A percentile compares a stretch with the other conserved stretches of the same genome.
Evolutionary conservation across 2,888 invertebrate species (phyloP).

Genomic region (Criorhina ranunculi): DNA sequence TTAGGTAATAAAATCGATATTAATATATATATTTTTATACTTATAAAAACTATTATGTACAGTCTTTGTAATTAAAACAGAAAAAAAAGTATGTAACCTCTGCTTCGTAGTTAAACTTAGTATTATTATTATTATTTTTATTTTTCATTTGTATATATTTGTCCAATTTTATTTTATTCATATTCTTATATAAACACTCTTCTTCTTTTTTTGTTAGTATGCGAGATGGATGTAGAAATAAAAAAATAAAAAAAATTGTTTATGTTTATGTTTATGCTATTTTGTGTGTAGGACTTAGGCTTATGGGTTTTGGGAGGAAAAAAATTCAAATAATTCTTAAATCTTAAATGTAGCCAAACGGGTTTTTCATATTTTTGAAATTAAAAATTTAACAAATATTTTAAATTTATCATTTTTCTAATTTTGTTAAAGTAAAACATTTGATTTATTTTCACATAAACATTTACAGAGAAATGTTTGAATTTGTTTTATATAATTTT

Average conservation of each 20-base stretch:
- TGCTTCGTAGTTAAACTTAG: conserved; percentile 42
- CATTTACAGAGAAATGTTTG: conserved; percentile 67
- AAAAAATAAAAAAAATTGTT: conserved; percentile 41
- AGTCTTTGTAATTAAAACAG: conserved; percentile 62
- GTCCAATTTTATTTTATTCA: conserved; percentile 57
- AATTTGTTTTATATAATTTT: conserved; percentile 67
- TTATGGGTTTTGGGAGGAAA: conserved; percentile 70
- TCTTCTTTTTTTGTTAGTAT: conserved; percentile 25
- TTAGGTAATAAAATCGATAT: conserved; percentile 75
- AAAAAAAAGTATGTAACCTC: conserved; percentile 39
- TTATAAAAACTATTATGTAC: conserved; percentile 75
- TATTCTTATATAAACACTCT: conserved; percentile 23
- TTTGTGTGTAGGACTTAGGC: conserved; percentile 75
- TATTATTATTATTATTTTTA: too few species aligned
- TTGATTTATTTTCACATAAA: conserved; percentile 58
- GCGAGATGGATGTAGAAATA: conserved; percentile 45
- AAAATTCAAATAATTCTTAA: conserved; percentile 39
- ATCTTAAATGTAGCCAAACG: conserved; percentile 61
- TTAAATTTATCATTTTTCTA: conserved; percentile 41
- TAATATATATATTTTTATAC: conserved; percentile 38
- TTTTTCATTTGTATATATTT: conserved; percentile 39
- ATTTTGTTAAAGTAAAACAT: conserved; percentile 67
- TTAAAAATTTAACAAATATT: conserved; percentile 50
- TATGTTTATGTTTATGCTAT: conserved; percentile 54
- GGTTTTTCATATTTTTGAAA: conserved; percentile 25